Evolutionary conservation across 2,113 vertebrate species (phyloP).

Genomic region (Pachycephala philippinensis): DNA sequence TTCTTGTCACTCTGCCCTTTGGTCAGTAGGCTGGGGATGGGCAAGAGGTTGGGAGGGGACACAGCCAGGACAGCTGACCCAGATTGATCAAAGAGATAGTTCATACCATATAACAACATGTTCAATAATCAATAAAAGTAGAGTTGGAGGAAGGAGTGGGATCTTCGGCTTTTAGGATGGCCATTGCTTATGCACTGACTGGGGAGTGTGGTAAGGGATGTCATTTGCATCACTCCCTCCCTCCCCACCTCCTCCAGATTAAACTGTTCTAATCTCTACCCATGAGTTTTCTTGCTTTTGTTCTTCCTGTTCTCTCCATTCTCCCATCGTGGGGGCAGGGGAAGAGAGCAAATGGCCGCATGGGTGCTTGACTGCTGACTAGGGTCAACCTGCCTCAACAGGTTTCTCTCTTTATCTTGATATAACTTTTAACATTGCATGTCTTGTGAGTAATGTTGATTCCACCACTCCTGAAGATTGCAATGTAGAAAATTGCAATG

Average conservation of each 20-base stretch:
- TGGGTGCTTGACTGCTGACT: neutral
- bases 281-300: accelerated
- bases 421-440: neutral
- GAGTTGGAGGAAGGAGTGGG: neutral
- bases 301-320: neutral
- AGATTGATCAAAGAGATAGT: neutral
- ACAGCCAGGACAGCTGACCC: neutral
- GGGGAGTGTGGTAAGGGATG: neutral
- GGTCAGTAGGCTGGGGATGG: neutral
- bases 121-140: neutral
- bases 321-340: neutral
- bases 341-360: accelerated
- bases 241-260: accelerated
- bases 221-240: neutral
- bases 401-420: neutral
- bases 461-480: neutral
- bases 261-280: neutral
- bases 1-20: neutral
- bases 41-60: neutral
- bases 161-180: neutral
- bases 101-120: neutral
- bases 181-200: neutral
- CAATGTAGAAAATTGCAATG: neutral
- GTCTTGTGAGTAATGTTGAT: neutral
- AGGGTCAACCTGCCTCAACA: neutral